phyloP scores from a whole-genome alignment of 2,113 vertebrate genomes.

The Heteronetta atricapilla region DNA sequence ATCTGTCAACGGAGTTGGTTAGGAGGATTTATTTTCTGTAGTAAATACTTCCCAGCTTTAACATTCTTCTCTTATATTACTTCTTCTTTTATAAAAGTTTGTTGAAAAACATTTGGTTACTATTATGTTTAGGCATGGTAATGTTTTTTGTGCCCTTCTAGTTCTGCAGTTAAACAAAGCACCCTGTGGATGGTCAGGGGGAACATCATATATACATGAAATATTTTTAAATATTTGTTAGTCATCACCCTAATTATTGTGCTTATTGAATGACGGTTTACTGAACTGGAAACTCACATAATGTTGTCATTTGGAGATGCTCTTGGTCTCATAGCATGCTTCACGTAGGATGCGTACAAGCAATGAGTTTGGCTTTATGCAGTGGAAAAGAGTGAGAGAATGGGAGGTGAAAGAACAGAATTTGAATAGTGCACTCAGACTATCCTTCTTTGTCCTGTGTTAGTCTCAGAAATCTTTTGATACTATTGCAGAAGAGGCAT shows the following conservation, averaged over 20 bases:
- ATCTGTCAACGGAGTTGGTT: not conserved
- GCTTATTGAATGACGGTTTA: not conserved
- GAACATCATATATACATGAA: not conserved
- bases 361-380: not conserved
- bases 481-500: not conserved
- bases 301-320: not conserved
- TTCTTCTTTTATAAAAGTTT: not conserved
- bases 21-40: not conserved
- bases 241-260: not conserved
- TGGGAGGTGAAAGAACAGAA: not conserved
- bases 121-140: fast-evolving
- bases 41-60: not conserved
- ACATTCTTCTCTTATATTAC: not conserved
- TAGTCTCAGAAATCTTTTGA: not conserved
- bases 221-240: not conserved
- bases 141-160: not conserved
- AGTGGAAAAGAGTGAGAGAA: not conserved
- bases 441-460: not conserved
- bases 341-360: not conserved
- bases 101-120: not conserved
- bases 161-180: not conserved
- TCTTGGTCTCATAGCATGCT: not conserved
- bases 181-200: not conserved
- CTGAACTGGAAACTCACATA: not conserved
- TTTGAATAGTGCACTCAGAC: not conserved